Evolutionary conservation across 2,113 vertebrate species (phyloP), one percentile per base, ranked within the genome.

Genomic region (Rousettus leschenaultii): DNA sequence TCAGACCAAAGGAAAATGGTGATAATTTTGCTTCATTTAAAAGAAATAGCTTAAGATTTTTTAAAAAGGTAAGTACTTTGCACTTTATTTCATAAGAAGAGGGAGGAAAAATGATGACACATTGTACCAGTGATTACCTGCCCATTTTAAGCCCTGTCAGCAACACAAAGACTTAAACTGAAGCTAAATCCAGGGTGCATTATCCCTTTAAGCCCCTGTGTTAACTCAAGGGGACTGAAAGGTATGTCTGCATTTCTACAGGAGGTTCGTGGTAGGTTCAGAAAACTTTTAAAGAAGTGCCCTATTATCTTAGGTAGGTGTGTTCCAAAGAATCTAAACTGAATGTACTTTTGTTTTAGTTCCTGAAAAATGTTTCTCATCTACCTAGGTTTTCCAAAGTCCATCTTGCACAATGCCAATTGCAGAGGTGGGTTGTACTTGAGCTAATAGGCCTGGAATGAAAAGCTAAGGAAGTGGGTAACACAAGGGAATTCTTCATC

Each of bases 381-480:
- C 45, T 93, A 94, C 68, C 59, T 90, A 3, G 43, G 7, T 83
- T 97, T 97, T 96, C 89, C 95, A 26, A 0, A 8, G 89, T 78
- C 70, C 78, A 86, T 89, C 96, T 96, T 97, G 84, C 63, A 97
- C 96, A 98, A 97, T 74, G 95, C 53, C 94, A 94, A 94, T 95
- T 91, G 78, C 86, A 98, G 90, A 97, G 97, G 93, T 91, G 82
- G 43, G 91, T 45, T 92, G 66, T 26, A 78, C 79, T 96, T 95
- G 89, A 55, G 78, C 71, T 88, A 95, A 90, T 77, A 92, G 77
- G 66, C 95, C 89, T 94, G 94, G 91, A 97, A 92, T 88, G 91
- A 96, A 92, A 75, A 95, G 98, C 92, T 78, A 92, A 98, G 98
- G 97, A 97, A 97, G 87, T 86, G 83, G 86, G 94, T 97, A 68